These are phyloP conservation scores for Sebastes hopkinsi DNA, from an alignment of 2,797 vertebrate species.

Conservation along the genomic window DNA sequence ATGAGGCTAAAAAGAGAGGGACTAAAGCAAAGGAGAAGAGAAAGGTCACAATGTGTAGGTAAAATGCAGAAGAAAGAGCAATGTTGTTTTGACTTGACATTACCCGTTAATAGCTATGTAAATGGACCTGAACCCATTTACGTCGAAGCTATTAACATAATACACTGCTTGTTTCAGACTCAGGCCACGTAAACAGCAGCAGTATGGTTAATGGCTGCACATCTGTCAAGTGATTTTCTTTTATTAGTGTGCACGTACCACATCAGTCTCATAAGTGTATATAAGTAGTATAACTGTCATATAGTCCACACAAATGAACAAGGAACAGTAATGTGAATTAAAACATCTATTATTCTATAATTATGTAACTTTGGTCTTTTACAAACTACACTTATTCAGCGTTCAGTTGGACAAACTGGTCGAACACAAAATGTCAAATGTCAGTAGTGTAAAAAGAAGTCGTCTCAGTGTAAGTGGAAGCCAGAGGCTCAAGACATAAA, in stretches of 20 bases:
- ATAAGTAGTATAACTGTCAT: neutral
- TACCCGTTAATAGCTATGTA: constrained; percentile 50
- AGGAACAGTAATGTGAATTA: neutral
- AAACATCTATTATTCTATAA: neutral
- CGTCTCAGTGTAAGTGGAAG: neutral
- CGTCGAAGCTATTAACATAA: constrained; percentile 31
- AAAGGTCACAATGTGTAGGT: constrained; percentile 12
- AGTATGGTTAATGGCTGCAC: constrained; percentile 17
- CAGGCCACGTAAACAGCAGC: constrained; percentile 27
- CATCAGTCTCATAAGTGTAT: neutral
- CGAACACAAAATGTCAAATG: neutral
- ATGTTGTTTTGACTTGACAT: constrained; percentile 47
- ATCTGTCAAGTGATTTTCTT: constrained; percentile 28
- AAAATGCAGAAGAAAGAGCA: constrained; percentile 18
- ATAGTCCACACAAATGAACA: neutral
- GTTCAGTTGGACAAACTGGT: neutral
- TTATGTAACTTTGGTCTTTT: neutral
- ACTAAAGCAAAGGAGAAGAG: neutral
- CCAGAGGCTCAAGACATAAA: neutral
- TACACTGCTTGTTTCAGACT: constrained; percentile 26
- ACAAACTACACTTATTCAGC: neutral
- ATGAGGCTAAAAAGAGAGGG: neutral
- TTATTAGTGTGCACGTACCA: constrained; percentile 4
- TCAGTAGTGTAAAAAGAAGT: neutral
- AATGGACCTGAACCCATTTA: constrained; percentile 41